phyloP scores from a whole-genome alignment of 2,888 invertebrate genomes.

The Eudasyphora cyanicolor region DNA sequence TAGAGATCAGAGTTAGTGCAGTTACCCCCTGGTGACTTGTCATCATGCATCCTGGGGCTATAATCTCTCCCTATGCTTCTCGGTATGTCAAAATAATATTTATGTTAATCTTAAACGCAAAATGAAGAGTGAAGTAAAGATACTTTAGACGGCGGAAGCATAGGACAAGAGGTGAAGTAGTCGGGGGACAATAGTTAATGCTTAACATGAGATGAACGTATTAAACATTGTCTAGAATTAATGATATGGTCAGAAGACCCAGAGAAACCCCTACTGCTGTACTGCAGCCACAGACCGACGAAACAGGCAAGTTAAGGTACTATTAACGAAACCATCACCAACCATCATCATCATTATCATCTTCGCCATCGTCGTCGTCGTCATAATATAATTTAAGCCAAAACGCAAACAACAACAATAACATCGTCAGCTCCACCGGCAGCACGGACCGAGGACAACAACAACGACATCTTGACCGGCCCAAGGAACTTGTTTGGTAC shows the following conservation, averaged over 20 bases:
- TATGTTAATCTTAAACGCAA: conserved; percentile 53
- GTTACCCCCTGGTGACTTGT: background rate
- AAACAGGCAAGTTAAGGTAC: conserved; percentile 35
- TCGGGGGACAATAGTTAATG: conserved; percentile 43
- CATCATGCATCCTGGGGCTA: background rate
- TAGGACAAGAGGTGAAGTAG: background rate
- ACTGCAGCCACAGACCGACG: background rate
- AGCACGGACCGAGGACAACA: conserved; percentile 1
- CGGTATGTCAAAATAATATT: conserved; percentile 58
- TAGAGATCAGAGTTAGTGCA: background rate
- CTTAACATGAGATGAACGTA: conserved; percentile 51
- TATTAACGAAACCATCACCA: conserved; percentile 56
- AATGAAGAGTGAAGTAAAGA: background rate
- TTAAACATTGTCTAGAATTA: conserved; percentile 57
- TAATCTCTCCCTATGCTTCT: conserved; percentile 36
- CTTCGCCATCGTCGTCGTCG: no score
- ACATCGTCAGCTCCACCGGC: conserved; percentile 8
- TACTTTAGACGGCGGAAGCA: background rate
- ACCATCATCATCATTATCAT: no score
- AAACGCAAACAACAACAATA: conserved; percentile 26
- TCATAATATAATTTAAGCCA: conserved; percentile 49
- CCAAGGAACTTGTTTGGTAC: conserved; percentile 64
- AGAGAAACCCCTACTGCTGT: background rate
- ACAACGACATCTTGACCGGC: conserved; percentile 46
- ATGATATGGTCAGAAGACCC: conserved; percentile 38